Evolutionary conservation across 2,797 vertebrate genomes (phyloP), one percentile per base, ranked within the genome.

Genomic region (Amniataba percoides): DNA sequence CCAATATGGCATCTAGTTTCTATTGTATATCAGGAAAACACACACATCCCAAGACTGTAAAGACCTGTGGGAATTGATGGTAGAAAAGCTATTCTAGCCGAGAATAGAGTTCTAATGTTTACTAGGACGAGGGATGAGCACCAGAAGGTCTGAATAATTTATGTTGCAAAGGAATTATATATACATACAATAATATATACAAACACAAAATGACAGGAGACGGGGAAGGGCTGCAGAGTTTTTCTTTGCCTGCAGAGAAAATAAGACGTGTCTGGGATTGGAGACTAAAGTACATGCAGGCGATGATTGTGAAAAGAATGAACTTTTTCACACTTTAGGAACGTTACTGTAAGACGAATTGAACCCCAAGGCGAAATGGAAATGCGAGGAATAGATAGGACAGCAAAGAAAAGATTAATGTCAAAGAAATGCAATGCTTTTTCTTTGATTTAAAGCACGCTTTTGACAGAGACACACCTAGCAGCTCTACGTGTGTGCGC

Each of bases 71-170:
- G 42, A 23, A 65, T 40, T 9, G 0, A 71, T 27, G 62, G 39
- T 63, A 31, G 3, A 31, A 31, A 31, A 31, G 27, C 18, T 74
- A 72, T 43, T 67, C 27, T 31, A 34, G 52, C 40, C 40, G 21
- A 25, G 16, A 77, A 80, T 5, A 16, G 51, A 25, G 52, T 27
- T 63, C 25, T 74, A 64, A 74, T 79, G 71, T 78, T 81, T 78
- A 82, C 36, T 14, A 77, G 42, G 25, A 39, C 43, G 18, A 84
- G 23, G 61, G 59, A 78, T 27, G 31, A 67, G 65, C 70, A 71
- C 64, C 12, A 0, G 56, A 58, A 51, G 19, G 71, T 73, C 31
- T 87, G 78, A 91, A 93, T 87, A 74, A 93, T 91, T 88, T 78
- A 89, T 88, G 13, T 10, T 23, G 55, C 62, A 83, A 52, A 77